Base-by-base conservation (phyloP, 2,888 invertebrate genomes). In the Euspilapteryx auroguttella region DNA sequence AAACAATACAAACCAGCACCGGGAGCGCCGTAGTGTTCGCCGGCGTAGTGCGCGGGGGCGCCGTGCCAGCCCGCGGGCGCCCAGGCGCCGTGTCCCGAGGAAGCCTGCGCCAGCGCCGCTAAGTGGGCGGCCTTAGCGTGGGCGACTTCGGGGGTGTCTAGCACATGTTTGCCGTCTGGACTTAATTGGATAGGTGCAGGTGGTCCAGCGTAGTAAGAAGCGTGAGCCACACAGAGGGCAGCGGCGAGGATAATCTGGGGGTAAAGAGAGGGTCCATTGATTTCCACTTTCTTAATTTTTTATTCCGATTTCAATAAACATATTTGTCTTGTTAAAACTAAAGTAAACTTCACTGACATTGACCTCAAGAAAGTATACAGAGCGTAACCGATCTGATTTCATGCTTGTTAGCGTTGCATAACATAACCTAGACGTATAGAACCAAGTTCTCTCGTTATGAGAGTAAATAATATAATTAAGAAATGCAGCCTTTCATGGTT, bases 141-240 rank as follows among this genome's bases (percentile, higher is more conserved):
- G 10, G 76, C 71, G 3, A 77, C 77, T 41, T 76, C 77, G 2
- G 77, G 76, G 8, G 77, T 77, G 48, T 83, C 82, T 23, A 82
- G 42, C 21, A 77, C 41, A 44, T 62, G 57, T 35, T 75, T 65
- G 49, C 79, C 78, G 38, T 84, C 84, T 2, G 61, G 54, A 37
- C 69, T 75, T 4, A 77, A 61, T 37, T 69, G 68, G 37, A 76
- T 43, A 40, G 53, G 71, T 12, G 71, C 79, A 38, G 62, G 76
- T 32, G 66, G 69, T 40, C 59, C 77, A 37, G 58, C 68, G 65
- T 59, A 78, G 53, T 65, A 76, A n/a, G 78, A 76, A 29, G 79
- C 77, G 44, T 76, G 63, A 34, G 79, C 79, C 43, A 71, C 50
- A 66, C 75, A 71, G 41, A 73, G 55, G 46, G 65, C 48, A 49